Conservation (phyloP, 1,140 invertebrate genomes). For the Drosophila dunni region DNA sequence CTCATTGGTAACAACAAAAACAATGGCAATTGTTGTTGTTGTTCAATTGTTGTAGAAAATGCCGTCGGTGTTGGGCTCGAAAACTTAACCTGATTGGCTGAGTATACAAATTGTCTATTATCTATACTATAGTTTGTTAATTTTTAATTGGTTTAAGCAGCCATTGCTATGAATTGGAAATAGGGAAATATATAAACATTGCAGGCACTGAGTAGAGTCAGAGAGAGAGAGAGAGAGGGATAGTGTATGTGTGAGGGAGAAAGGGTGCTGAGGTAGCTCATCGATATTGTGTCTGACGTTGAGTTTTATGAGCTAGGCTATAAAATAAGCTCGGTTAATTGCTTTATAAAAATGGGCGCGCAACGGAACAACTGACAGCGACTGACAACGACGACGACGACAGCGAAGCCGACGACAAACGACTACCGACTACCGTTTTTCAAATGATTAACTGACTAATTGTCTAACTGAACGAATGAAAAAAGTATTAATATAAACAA, state of each 20-base stretch:
- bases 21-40: conserved; percentile 10
- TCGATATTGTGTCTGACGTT: conserved; percentile 50
- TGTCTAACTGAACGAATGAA: conserved; percentile 27
- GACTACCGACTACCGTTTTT: conserved; percentile 48
- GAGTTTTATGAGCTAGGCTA: conserved; percentile 70
- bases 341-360: conserved; percentile 77
- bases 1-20: conserved; percentile 29
- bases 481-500: not conserved
- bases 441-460: conserved; percentile 43
- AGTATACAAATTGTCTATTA: conserved; percentile 77
- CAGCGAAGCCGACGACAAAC: not conserved
- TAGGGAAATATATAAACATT: conserved; percentile 18
- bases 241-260: not conserved
- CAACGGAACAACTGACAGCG: conserved; percentile 29
- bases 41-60: conserved; percentile 51
- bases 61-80: conserved; percentile 45
- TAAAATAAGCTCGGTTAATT: conserved; percentile 79
- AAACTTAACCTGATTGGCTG: conserved; percentile 73
- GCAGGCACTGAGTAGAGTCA: not conserved
- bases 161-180: conserved; percentile 52
- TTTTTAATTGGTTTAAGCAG: conserved; percentile 79
- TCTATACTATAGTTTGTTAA: conserved; percentile 75
- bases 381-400: conserved; percentile 23
- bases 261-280: conserved; percentile 18
- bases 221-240: conserved; percentile 16